Evolutionary conservation across 2,888 invertebrate species (phyloP).

Genomic region (Eilema griseolum): DNA sequence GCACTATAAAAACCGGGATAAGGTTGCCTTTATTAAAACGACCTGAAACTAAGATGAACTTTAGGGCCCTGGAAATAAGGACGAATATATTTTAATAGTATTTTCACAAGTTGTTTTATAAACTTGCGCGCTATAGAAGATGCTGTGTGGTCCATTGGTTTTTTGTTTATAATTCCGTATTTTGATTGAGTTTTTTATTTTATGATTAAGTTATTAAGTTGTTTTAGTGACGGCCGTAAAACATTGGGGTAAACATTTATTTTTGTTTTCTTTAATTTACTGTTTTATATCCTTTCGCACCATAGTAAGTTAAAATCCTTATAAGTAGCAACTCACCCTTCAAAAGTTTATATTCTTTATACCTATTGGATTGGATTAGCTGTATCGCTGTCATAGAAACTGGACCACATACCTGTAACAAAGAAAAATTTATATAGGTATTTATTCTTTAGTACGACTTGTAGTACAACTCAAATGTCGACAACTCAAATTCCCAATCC

Average conservation of each 20-base stretch:
- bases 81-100: not conserved
- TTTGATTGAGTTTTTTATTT: slow-evolving; percentile 45
- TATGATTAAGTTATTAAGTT: slow-evolving; percentile 47
- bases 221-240: slow-evolving; percentile 31
- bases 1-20: slow-evolving; percentile 43
- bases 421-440: not conserved
- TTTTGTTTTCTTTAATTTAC: slow-evolving; percentile 2
- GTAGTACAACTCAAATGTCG: too few relatives aligned
- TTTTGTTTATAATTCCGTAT: slow-evolving; percentile 44
- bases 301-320: not conserved
- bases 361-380: not conserved
- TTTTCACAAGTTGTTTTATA: not conserved
- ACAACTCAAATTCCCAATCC: too few relatives aligned
- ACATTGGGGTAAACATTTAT: slow-evolving; percentile 39
- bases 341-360: not conserved
- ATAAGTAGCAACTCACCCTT: not conserved
- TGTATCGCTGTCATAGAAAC: not conserved
- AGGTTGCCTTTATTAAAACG: slow-evolving; percentile 1
- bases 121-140: slow-evolving; percentile 33
- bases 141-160: slow-evolving; percentile 51
- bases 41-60: not conserved
- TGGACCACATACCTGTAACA: not conserved
- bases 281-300: not conserved
- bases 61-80: slow-evolving; percentile 1
- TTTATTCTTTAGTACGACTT: too few relatives aligned